Base-by-base conservation (phyloP, 2,797 vertebrate species). In the Leptatherina wallacei region DNA sequence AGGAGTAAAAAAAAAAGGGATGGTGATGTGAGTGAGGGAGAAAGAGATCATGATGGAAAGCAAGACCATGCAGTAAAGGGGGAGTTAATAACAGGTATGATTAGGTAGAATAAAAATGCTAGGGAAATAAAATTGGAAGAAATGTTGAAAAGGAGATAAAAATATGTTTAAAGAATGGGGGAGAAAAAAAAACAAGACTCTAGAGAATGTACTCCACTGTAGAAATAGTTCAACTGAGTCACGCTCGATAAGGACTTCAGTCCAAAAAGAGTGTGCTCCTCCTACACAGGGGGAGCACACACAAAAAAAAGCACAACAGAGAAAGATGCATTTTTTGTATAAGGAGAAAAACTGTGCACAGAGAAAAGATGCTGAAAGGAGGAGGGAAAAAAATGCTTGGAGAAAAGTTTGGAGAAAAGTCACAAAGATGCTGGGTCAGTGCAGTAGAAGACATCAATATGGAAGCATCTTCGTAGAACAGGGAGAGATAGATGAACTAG, bases 221-320 rank as follows among this genome's bases (percentile, higher is more conserved):
- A 76, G 81, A 80, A 86, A 86, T 75, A 78, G 81, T 80, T 86
- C 82, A 86, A 89, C 85, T 84, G 83, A 87, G 83, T 90, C 85
- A 77, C 32, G 71, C 67, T 75, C 81, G 85, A 89, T 90, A 90
- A 88, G 76, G 80, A 86, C 75, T 82, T 77, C 18, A 73, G 72
- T 78, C 76, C 64, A 67, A 73, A 83, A 69, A 62, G 27, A 70
- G 68, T 62, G 40, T 47, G 64, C 67, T 83, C 73, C 62, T 86
- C 80, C 82, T 76, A 84, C 78, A 85, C 36, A 57, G 75, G 54
- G 33, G 44, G 68, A 71, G 76, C 71, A 73, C 30, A 69, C 30
- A 32, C 30, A 64, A 65, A 65, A 54, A 57, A 72, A 62, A 67
- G 40, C 75, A 79, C 59, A 77, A 60, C 35, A 81, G 54, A 71